Percentiles rank a stretch among this genome's conserved stretches.
Evolutionary conservation across 2,888 invertebrate species (phyloP).

Genomic region (Flexamia atlantica): DNA sequence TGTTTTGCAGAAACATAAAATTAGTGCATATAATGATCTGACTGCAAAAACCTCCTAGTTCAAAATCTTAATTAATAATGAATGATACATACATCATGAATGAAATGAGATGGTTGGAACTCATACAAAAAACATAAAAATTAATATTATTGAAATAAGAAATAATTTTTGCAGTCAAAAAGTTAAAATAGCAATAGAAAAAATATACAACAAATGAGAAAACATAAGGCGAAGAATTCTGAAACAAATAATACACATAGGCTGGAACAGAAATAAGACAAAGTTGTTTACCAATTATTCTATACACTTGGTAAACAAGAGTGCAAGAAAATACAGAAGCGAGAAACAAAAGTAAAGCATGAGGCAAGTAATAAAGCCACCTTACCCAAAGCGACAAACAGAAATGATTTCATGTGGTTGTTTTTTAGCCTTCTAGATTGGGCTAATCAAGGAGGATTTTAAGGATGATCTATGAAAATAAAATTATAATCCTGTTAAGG

Average conservation of each 20-base stretch:
- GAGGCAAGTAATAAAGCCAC: constrained; percentile 12
- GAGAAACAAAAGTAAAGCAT: constrained; percentile 49
- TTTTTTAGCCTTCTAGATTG: not conserved
- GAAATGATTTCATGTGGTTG: not conserved
- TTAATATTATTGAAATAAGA: not conserved
- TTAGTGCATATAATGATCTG: constrained; percentile 27
- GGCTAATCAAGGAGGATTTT: too few species aligned
- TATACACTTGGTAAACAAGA: constrained; percentile 23
- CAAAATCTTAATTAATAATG: not conserved
- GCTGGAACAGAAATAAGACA: constrained; percentile 56
- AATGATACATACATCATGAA: not conserved
- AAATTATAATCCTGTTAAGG: not conserved
- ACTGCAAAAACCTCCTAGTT: constrained; percentile 48
- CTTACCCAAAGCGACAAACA: not conserved
- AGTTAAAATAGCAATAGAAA: constrained; percentile 25
- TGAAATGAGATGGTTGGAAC: not conserved
- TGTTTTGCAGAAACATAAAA: constrained; percentile 52
- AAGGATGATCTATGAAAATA: not conserved
- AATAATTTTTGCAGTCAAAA: constrained; percentile 53
- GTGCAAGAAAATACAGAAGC: constrained; percentile 49
- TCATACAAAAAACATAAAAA: too few species aligned
- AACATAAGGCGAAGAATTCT: constrained; percentile 47
- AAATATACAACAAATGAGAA: constrained; percentile 55
- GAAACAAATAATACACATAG: constrained; percentile 48
- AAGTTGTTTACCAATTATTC: constrained; percentile 21